Base-by-base conservation (phyloP, 1,140 invertebrate genomes). In the Lucilia sericata region DNA sequence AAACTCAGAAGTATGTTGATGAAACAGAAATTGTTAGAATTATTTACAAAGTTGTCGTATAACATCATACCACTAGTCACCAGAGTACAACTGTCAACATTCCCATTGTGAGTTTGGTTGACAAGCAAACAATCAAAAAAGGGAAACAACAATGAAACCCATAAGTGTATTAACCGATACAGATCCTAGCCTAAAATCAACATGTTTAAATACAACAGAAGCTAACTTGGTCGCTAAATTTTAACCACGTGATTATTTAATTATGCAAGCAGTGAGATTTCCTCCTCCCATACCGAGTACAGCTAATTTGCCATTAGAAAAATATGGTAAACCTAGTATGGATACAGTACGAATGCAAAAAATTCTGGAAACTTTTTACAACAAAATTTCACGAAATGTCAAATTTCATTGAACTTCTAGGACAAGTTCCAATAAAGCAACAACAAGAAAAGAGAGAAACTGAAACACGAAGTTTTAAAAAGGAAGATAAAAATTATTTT, bases 261-360 rank as follows among this genome's bases (percentile, higher is more conserved):
- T 84, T 13, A 84, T 84, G 83, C 75, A 60, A 47, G 25, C 76
- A n/a, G 36, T 34, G 10, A 75, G 75, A n/a, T 51, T 80, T 30
- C 21, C 83, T 5, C 17, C 74, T 12, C 74, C 74, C 5, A 9
- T 74, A 5, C 74, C 47, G 2, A 42, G 74, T 5, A 74, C 76
- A 1, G 12, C 51, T 2, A 21, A 25, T 17, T 12, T 14, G 13
- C 55, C 75, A 10, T 19, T 49, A 30, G 83, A 70, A 12, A 84
- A 84, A 51, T 9, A 25, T 70, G 51, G 21, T 14, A 74, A 36
- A 25, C 76, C 75, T 3, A 84, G 75, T 42, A 65, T 84, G 42
- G 83, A 84, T 81, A 42, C 25, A 30, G 25, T 84, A 19, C 83
- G 83, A 21, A 84, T 84, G 83, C 83, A 84, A 34, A 84, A 80